Base-by-base conservation (phyloP, 2,888 invertebrate species). In the Phymatocera aterrima region DNA sequence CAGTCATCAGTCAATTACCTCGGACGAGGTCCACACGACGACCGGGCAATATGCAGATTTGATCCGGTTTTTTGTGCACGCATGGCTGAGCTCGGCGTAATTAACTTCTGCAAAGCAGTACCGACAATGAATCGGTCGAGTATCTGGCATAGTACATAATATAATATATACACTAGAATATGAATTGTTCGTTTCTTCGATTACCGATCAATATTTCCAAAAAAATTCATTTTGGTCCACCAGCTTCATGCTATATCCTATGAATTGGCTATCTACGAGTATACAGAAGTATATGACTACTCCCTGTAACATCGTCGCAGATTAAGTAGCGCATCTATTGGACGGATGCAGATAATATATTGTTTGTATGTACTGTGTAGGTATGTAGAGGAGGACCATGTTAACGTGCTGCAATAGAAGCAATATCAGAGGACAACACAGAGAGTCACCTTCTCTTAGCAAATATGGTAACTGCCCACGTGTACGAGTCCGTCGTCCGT, bases 401-500 rank as follows among this genome's bases (percentile, higher is more conserved):
- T 46, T 68, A n/a, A 68, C 43, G 18, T 51, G 24, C 57, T 24
- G 40, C 40, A 28, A 75, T 40, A 57, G 57, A 43, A 75, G 75
- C 75, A 78, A 60, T n/a, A n/a, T n/a, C 65, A 79, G 61, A 40
- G 61, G 70, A 77, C 34, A 31, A 43, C 28, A n/a, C n/a, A 57
- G 70, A 77, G 51, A 57, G 57, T 8, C 8, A 18, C 65, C 75
- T 77, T 79, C 78, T 77, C 77, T 80, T 78, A 79, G 68, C 84
- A 79, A 81, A 84, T 84, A 83, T 83, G 88, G 87, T 86, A 81
- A 83, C 83, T 87, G 85, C 89, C 89, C 85, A 90, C 89, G 83
- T 84, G 82, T 79, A 82, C 70, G 46, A 61, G 72, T 82, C 82
- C 77, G 79, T n/a, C n/a, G n/a, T 81, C 81, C 82, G 81, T 80